A percentile compares a stretch with the other conserved stretches of the same genome.
Conservation (phyloP, 2,113 vertebrate species). For the Danionella cerebrum region DNA sequence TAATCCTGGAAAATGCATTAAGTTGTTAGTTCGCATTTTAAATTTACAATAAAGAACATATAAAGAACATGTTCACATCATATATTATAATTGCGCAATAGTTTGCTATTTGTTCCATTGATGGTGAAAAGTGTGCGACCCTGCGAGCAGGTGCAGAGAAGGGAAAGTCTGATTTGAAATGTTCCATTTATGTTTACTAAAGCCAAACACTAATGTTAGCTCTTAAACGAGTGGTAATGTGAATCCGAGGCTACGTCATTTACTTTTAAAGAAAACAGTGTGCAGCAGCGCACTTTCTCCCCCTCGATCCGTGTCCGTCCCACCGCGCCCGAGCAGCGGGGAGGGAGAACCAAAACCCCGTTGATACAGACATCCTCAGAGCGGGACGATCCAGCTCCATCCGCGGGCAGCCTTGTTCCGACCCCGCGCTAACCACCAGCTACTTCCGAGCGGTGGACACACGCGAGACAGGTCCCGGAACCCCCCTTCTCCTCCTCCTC, state of each 20-base stretch:
- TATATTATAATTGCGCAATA: too few species aligned
- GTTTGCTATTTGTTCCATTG: too few species aligned
- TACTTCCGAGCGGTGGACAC: conserved; percentile 68
- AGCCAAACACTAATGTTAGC: not conserved
- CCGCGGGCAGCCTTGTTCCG: conserved; percentile 69
- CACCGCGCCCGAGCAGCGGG: not conserved
- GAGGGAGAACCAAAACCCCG: not conserved
- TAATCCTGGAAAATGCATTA: too few species aligned
- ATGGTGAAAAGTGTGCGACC: too few species aligned
- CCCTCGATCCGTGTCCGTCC: not conserved
- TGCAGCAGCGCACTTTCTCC: not conserved
- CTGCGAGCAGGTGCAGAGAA: not conserved
- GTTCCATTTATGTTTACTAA: not conserved
- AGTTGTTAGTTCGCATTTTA: too few species aligned
- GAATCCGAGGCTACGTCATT: not conserved
- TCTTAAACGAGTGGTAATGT: not conserved
- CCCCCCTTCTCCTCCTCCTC: not conserved
- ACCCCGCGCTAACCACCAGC: conserved; percentile 80
- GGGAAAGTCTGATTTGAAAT: not conserved
- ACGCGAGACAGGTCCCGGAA: conserved; percentile 50
- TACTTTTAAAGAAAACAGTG: conserved; percentile 32
- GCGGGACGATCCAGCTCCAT: conserved; percentile 54
- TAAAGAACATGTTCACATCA: too few species aligned
- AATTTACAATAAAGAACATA: too few species aligned
- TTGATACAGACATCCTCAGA: conserved; percentile 48